Percentiles rank a stretch among this genome's conserved stretches.
Conservation (phyloP, 2,888 invertebrate genomes). For the Conops quadrifasciatus region DNA sequence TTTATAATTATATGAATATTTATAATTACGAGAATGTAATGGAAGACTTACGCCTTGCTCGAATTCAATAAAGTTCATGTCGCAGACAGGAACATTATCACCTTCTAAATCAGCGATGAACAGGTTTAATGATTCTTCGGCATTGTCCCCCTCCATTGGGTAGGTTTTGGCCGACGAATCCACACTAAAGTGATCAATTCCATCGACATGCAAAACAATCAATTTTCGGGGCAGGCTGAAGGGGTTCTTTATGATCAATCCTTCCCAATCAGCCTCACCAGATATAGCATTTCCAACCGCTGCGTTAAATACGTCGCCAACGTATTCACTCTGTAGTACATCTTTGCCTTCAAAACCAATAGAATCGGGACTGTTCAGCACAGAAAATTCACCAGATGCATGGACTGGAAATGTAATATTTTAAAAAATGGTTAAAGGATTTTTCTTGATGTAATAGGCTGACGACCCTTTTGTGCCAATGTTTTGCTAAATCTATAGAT, state of each 20-base stretch:
- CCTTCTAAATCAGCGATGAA: conserved; percentile 71
- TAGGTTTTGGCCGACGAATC: conserved; percentile 54
- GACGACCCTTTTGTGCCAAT: not conserved
- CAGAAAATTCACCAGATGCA: conserved; percentile 69
- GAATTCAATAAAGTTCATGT: conserved; percentile 72
- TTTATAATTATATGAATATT: conserved; percentile 21
- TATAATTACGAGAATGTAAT: not conserved
- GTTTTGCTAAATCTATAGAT: not conserved
- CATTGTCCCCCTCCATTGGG: conserved; percentile 51
- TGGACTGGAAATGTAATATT: conserved; percentile 49
- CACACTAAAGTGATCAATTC: conserved; percentile 67
- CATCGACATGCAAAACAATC: conserved; percentile 76
- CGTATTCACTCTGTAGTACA: conserved; percentile 69
- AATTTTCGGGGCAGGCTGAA: conserved; percentile 78
- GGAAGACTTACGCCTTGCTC: conserved; percentile 70
- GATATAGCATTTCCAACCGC: conserved; percentile 77
- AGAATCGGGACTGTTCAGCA: conserved; percentile 75
- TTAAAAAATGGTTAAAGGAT: not conserved
- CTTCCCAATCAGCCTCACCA: conserved; percentile 76
- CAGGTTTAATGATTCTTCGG: conserved; percentile 65
- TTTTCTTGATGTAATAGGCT: not conserved
- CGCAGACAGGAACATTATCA: conserved; percentile 70
- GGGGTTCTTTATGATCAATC: conserved; percentile 74
- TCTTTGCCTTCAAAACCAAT: conserved; percentile 75
- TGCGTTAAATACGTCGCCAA: conserved; percentile 77